Evolutionary conservation across 2,113 vertebrate species (phyloP).

Genomic region (Mustela nigripes): DNA sequence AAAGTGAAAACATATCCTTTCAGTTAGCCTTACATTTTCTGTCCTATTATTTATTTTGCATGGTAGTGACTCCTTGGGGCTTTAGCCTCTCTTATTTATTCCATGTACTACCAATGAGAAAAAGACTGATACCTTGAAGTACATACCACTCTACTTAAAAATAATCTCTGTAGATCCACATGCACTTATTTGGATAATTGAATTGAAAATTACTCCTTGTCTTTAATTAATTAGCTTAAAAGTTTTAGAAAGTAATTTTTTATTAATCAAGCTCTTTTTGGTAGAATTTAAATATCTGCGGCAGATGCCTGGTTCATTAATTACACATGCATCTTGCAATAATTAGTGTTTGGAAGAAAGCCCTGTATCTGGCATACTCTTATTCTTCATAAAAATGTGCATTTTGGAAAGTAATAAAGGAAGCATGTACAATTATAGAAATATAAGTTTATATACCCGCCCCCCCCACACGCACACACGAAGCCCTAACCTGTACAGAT

Average conservation of each 20-base stretch:
- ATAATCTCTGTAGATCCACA: neutral
- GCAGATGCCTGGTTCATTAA: constrained; percentile 42
- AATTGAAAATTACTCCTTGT: constrained; percentile 35
- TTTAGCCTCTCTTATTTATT: constrained; percentile 7
- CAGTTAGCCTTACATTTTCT: neutral
- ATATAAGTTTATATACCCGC: constrained; percentile 32
- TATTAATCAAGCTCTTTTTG: constrained; percentile 40
- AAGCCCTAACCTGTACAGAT: constrained; percentile 30
- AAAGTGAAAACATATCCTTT: neutral
- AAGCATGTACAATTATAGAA: constrained; percentile 55
- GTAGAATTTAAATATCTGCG: constrained; percentile 48
- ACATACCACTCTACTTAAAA: constrained; percentile 19
- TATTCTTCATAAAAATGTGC: constrained; percentile 44
- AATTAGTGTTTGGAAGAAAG: constrained; percentile 58
- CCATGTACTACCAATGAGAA: neutral
- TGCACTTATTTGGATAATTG: neutral
- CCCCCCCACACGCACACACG: neutral
- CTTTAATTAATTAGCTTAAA: constrained; percentile 58
- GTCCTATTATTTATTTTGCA: neutral
- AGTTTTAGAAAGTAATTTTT: neutral
- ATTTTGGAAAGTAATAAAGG: constrained; percentile 55
- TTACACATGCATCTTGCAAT: constrained; percentile 11
- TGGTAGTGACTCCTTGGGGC: neutral
- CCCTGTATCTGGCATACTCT: constrained; percentile 46
- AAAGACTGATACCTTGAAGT: constrained; percentile 28